phyloP scores from a whole-genome alignment of 2,113 vertebrate species.

The Nothocercus nigrocapillus region DNA sequence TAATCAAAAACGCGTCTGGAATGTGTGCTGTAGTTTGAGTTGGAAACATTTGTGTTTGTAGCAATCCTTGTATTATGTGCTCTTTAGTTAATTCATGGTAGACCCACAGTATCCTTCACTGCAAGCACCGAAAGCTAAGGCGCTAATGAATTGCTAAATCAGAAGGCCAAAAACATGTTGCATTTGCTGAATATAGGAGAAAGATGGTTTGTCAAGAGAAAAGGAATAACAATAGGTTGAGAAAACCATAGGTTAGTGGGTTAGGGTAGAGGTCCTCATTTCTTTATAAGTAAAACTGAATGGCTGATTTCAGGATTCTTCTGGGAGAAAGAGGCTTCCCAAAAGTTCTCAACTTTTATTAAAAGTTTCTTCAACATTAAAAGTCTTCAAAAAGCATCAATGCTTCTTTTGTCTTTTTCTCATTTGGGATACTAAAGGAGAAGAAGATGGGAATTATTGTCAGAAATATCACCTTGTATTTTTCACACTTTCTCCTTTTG shows the following conservation, averaged over 20 bases:
- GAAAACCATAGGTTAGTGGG: not conserved
- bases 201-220: not conserved
- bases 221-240: rapidly evolving
- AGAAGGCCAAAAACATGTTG: too few species aligned
- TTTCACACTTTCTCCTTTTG: not conserved
- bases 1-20: not conserved
- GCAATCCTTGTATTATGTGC: not conserved
- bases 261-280: not conserved
- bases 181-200: not conserved
- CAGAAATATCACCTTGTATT: not conserved
- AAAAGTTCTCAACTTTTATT: not conserved
- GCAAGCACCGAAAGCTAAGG: not conserved
- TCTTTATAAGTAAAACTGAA: not conserved
- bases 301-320: not conserved
- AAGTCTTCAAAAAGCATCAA: not conserved
- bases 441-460: not conserved
- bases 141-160: not conserved
- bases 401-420: not conserved
- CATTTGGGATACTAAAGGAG: not conserved
- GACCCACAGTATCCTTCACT: not conserved
- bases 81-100: not conserved
- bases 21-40: not conserved
- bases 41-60: not conserved
- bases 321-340: not conserved
- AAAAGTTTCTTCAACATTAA: not conserved